Base-by-base conservation (phyloP, 2,113 vertebrate species). In the Eubucco bourcierii region DNA sequence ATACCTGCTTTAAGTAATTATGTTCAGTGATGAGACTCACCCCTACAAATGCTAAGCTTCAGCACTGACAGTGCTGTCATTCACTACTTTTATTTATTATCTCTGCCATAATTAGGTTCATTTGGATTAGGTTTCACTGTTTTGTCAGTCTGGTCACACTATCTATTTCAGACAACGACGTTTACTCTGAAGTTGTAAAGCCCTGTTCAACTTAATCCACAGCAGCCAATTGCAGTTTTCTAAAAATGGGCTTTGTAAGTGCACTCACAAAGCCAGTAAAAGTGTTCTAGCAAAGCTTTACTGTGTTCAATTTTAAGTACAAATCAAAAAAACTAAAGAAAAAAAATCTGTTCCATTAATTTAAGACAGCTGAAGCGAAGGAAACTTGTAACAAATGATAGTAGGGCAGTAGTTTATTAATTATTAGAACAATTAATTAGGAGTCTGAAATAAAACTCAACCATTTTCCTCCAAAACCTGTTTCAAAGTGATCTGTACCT, bases 231-330 rank as follows among this genome's bases (percentile, higher is more conserved):
- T 64, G 64, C 47, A 53, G 47, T 58, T 56, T 53, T 46, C 83
- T 72, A 72, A 86, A 95, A 79, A 68, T 0, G 7, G 21, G 34
- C 50, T 95, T 74, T 68, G 34, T 37, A 86, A 75, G 74, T 9
- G 24, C 1, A 0, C 53, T 61, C 44, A n/a, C 75, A 24, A 78
- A 33, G 7, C 56, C 18, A 27, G 6, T 3, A 27, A 20, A 64
- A 81, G 18, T 46, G 63, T 74, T 31, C 44, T 17, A 86, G n/a
- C 31, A 68, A 84, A 82, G 50, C 19, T 58, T 70, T n/a, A 37
- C 6, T 58, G 17, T 17, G 53, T 31, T 70, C 46, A 55, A 15
- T 52, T 78, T 88, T 47, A 75, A 93, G 44, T 25, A 73, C 34
- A 94, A 84, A 78, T 55, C 8, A 53, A 25, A 55, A 19, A 52